phyloP scores from a whole-genome alignment of 2,113 vertebrate genomes.

The Phasianus colchicus region DNA sequence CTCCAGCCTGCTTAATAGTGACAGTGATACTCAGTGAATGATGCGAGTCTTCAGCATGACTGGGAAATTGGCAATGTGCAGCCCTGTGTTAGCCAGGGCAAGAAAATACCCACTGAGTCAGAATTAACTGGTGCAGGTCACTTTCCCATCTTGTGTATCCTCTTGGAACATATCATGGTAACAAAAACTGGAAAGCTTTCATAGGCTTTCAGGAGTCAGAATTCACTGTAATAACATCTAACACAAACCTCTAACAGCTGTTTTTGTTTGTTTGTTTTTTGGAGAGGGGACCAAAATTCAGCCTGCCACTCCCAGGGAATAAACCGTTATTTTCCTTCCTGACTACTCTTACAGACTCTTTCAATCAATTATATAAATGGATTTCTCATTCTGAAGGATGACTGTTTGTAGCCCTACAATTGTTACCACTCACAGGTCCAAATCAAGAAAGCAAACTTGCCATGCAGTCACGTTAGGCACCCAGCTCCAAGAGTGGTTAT shows the following conservation, averaged over 20 bases:
- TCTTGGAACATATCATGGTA: background rate
- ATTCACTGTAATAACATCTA: background rate
- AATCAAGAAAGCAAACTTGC: background rate
- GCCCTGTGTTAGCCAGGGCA: background rate
- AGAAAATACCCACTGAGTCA: background rate
- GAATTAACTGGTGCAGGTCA: background rate
- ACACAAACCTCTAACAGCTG: background rate
- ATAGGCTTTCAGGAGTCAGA: background rate
- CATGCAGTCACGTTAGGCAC: background rate
- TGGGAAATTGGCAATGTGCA: background rate
- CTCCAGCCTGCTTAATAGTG: conserved; percentile 10
- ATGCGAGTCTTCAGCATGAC: background rate
- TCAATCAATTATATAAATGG: background rate
- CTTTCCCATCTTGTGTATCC: conserved; percentile 3
- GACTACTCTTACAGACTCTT: background rate
- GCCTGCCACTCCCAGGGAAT: background rate
- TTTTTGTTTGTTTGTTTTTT: background rate
- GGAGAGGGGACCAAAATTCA: background rate
- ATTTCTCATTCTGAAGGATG: background rate
- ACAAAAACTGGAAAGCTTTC: background rate
- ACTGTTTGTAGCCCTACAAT: background rate
- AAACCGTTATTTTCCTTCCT: background rate
- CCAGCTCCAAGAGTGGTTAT: background rate
- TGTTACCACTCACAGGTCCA: background rate
- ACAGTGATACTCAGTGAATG: conserved; percentile 35